These are phyloP conservation scores for Euwallacea fornicatus DNA, from an alignment of 1,140 invertebrate genomes.

Conservation along the genomic window DNA sequence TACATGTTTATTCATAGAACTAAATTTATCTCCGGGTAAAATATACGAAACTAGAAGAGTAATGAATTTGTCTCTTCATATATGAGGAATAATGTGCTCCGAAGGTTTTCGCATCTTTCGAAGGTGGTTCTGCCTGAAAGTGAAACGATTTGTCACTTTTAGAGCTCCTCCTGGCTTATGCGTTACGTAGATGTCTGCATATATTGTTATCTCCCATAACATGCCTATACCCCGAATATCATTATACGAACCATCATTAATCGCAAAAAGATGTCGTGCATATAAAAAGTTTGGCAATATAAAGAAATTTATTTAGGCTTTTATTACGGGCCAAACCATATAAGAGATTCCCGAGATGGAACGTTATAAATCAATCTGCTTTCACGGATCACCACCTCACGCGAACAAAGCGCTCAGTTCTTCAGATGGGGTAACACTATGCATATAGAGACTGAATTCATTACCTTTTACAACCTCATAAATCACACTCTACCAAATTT, in stretches of 20 bases:
- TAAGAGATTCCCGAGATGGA: slow-evolving; percentile 13
- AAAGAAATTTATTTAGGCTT: slow-evolving; percentile 3
- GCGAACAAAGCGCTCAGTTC: slow-evolving; percentile 22
- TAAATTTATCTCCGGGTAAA: slow-evolving; percentile 2
- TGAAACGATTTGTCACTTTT: slow-evolving; percentile 10
- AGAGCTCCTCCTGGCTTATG: not conserved
- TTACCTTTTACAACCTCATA: slow-evolving; percentile 24
- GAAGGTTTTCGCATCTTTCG: not conserved
- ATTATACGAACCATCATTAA: not conserved
- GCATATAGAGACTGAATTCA: slow-evolving; percentile 30
- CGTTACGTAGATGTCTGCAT: not conserved
- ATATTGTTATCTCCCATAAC: not conserved
- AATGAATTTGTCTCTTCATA: not conserved
- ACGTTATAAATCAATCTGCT: slow-evolving; percentile 23
- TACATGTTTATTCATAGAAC: slow-evolving; percentile 3
- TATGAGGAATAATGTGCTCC: slow-evolving; percentile 2
- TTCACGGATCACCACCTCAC: slow-evolving; percentile 21
- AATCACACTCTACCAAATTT: slow-evolving; percentile 22
- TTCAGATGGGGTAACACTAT: slow-evolving; percentile 20
- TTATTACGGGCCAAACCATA: not conserved
- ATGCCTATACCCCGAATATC: not conserved
- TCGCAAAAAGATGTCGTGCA: not conserved
- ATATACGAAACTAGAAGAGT: slow-evolving; percentile 6
- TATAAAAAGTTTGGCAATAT: slow-evolving; percentile 1
- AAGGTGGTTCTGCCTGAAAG: slow-evolving; percentile 1